Evolutionary conservation across 2,113 vertebrate genomes (phyloP), one percentile per base, ranked within the genome.

Genomic region (Gobius niger): DNA sequence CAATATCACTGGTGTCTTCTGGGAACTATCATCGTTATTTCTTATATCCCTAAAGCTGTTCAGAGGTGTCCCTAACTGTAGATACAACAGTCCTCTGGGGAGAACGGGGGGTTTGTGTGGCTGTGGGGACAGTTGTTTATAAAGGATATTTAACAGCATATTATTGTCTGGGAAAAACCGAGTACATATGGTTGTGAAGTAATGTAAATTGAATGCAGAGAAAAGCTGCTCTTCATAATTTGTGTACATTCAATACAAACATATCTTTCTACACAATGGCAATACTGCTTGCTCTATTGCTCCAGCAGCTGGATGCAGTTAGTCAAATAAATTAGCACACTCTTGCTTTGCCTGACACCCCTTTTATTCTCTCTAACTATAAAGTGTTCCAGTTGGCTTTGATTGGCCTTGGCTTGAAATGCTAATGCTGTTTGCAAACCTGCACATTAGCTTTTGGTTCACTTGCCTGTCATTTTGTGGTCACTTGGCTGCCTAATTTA

Each of bases 291-390:
- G 1, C 47, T 44, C 11, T 68, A 62, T 53, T 64, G 59, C 68
- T 73, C 67, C 64, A 51, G 49, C 77, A 76, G 67, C 69, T 57
- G 56, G 54, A 75, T 81, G 75, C 61, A 63, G 70, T 65, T 47
- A 59, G 51, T 13, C 57, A 76, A 73, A 77, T 82, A 68, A 49
- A 75, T 78, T 40, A 75, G 40, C 51, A 75, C 59, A 68, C 51
- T 53, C 61, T 69, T 52, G 34, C 60, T 77, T 79, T 49, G 54
- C 67, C 12, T 50, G 13, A 60, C 49, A 68, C 66, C 14, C 47
- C 59, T 63, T 67, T 78, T 1, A 70, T 80, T 4, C 68, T 67
- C 70, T 68, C 34, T 44, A 57, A 47, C 53, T 65, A 46, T 34
- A 51, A 34, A 49, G 70, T 63, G 54, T 8, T 66, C 24, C 50